Percentiles rank a stretch among this genome's conserved stretches.
Conservation (phyloP, 2,888 invertebrate species). For the Odontothrips loti region DNA sequence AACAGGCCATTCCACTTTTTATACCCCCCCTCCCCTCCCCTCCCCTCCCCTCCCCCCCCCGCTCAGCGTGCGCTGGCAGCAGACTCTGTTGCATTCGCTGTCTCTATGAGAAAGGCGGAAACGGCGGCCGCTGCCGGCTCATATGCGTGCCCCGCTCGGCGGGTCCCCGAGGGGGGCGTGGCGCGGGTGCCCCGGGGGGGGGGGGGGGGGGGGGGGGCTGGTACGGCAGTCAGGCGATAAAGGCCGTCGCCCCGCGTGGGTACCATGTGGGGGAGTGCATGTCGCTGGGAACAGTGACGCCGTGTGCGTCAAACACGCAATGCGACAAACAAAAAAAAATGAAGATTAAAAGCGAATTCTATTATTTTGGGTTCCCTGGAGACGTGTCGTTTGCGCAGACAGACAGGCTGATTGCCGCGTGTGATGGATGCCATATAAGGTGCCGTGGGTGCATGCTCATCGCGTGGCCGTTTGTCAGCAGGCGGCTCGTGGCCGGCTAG, state of each 20-base stretch:
- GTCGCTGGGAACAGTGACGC: too few relatives aligned
- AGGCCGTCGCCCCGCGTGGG: neutral
- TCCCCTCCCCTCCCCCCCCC: conserved; percentile 18
- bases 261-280: neutral
- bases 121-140: neutral
- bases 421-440: too few relatives aligned
- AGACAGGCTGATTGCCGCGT: too few relatives aligned
- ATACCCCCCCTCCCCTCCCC: conserved; percentile 29
- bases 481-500: too few relatives aligned
- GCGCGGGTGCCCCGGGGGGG: neutral
- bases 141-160: neutral
- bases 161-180: neutral
- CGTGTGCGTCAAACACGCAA: too few relatives aligned
- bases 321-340: too few relatives aligned
- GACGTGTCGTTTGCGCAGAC: too few relatives aligned
- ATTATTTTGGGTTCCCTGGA: too few relatives aligned
- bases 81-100: neutral
- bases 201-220: neutral
- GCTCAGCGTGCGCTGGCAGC: conserved; percentile 30
- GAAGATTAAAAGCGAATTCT: too few relatives aligned
- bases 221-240: neutral
- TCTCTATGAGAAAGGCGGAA: neutral
- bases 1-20: neutral
- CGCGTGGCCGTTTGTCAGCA: too few relatives aligned
- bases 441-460: too few relatives aligned